Conservation (phyloP, 53 echinoderm and acorn worm genomes). For the Holothuria scabra region DNA sequence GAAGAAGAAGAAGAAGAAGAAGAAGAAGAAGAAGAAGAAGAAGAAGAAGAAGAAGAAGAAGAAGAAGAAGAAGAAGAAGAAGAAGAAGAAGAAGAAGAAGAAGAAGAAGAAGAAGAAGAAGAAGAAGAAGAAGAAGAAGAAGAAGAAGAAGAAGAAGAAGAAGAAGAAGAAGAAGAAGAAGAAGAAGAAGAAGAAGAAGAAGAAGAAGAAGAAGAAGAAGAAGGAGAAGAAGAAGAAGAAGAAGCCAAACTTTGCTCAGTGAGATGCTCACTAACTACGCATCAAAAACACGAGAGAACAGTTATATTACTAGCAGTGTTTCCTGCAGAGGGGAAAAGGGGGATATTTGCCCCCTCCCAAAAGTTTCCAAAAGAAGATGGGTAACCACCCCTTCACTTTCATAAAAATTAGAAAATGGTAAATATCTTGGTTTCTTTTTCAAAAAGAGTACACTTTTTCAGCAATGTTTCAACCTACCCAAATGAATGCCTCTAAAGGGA, state of each 20-base stretch:
- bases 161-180: neutral
- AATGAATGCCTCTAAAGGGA: too few species aligned
- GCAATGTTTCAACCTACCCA: too few species aligned
- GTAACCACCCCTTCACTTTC: too few species aligned
- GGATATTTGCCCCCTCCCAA: too few species aligned
- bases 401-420: too few species aligned
- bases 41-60: neutral
- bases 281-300: neutral
- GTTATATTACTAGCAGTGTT: neutral
- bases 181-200: neutral
- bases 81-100: neutral
- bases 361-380: too few species aligned
- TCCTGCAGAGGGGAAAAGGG: too few species aligned
- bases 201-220: neutral
- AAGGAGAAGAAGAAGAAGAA: neutral
- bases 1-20: neutral
- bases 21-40: neutral
- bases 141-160: neutral
- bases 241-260: neutral
- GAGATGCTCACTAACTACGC: neutral
- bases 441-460: too few species aligned
- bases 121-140: neutral
- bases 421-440: too few species aligned
- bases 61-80: neutral
- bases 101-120: neutral